Conservation (phyloP, 2,113 vertebrate genomes). For the Pampusana beccarii region DNA sequence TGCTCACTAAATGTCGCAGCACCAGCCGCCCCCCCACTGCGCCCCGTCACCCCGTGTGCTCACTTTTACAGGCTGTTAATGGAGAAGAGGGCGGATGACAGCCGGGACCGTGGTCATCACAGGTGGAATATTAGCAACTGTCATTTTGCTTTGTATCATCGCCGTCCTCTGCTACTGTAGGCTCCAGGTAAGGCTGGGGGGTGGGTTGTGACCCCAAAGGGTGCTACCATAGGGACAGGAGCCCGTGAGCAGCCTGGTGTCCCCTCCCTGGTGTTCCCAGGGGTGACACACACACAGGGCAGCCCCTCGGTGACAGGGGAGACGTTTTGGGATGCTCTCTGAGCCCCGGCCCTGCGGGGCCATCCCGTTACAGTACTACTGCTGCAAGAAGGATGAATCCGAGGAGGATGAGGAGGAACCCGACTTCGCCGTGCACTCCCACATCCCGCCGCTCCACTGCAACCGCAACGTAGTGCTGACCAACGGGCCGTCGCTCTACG, state of each 20-base stretch:
- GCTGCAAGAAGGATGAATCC: slow-evolving; percentile 92
- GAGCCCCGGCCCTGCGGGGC: not conserved
- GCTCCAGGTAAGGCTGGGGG: slow-evolving; percentile 84
- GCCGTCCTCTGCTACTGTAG: slow-evolving; percentile 98
- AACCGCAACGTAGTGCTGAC: slow-evolving; percentile 89
- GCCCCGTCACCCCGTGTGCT: accelerated
- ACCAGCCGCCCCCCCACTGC: no score
- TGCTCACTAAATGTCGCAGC: not conserved
- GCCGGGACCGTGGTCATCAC: slow-evolving; percentile 99
- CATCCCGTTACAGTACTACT: slow-evolving; percentile 86
- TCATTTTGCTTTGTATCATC: slow-evolving; percentile 97
- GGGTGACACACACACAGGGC: not conserved
- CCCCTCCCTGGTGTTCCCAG: not conserved
- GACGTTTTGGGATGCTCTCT: not conserved
- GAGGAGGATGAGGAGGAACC: slow-evolving; percentile 98
- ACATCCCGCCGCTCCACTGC: slow-evolving; percentile 89
- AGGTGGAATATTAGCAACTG: slow-evolving; percentile 98
- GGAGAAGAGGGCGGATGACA: slow-evolving; percentile 99
- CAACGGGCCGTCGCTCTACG: slow-evolving; percentile 88
- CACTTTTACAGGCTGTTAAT: slow-evolving; percentile 83
- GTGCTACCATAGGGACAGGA: accelerated
- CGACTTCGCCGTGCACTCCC: slow-evolving; percentile 90
- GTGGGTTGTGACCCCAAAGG: accelerated
- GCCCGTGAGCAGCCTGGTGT: accelerated
- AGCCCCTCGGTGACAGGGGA: not conserved